These are phyloP conservation scores for Hesperophylax magnus DNA, from an alignment of 1,140 invertebrate genomes.

Conservation along the genomic window DNA sequence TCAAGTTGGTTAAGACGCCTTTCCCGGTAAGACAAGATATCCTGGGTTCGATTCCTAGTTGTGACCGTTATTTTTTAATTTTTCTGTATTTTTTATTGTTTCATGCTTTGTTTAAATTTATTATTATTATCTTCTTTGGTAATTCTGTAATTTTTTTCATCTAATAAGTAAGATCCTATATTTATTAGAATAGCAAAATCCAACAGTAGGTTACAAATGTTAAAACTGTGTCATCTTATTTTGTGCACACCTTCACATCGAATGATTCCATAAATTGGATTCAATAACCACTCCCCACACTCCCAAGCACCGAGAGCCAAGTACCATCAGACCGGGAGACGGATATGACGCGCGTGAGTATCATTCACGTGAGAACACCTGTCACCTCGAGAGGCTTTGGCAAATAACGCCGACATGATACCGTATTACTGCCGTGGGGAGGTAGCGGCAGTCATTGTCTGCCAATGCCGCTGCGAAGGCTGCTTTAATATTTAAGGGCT, in stretches of 20 bases:
- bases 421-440: neutral
- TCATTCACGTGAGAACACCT: constrained; percentile 18
- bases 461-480: neutral
- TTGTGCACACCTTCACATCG: neutral
- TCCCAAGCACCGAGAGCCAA: neutral
- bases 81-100: no score
- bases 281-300: neutral
- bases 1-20: no score
- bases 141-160: no score
- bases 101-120: no score
- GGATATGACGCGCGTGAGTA: constrained; percentile 7
- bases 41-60: no score
- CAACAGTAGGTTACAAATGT: no score
- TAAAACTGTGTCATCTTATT: no score
- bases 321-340: neutral
- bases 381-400: constrained; percentile 20
- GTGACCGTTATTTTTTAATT: no score
- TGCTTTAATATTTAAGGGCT: constrained; percentile 46
- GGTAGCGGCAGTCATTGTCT: neutral
- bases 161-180: no score
- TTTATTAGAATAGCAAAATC: no score
- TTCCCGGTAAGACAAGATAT: no score
- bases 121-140: no score
- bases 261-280: neutral
- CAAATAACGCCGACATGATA: constrained; percentile 40